phyloP scores from a whole-genome alignment of 2,888 invertebrate species.

The Augochlorella aurata region DNA sequence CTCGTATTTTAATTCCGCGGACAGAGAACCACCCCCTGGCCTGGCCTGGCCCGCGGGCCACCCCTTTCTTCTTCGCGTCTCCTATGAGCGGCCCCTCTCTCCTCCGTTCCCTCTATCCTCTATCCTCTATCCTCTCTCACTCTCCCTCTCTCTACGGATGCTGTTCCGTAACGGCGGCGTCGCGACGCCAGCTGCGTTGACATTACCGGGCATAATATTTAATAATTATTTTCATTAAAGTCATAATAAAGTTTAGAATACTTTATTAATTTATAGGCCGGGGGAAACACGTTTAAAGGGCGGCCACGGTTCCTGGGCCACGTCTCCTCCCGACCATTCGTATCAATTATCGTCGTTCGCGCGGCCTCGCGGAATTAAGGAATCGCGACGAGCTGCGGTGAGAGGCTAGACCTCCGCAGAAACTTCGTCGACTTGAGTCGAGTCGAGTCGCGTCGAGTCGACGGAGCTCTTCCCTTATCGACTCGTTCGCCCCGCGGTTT shows the following conservation, averaged over 20 bases:
- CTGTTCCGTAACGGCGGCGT: conserved; percentile 57
- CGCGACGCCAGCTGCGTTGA: conserved; percentile 71
- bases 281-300: conserved; percentile 76
- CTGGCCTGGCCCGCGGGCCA: conserved; percentile 60
- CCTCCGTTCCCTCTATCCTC: no score
- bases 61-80: conserved; percentile 74
- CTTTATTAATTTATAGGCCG: conserved; percentile 82
- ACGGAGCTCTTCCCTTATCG: conserved; percentile 37
- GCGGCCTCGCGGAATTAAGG: conserved; percentile 68
- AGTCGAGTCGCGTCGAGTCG: no score
- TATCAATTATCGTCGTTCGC: conserved; percentile 78
- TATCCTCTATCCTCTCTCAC: no score
- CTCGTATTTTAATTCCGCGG: conserved; percentile 81
- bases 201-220: conserved; percentile 81
- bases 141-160: conserved; percentile 42
- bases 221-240: conserved; percentile 82
- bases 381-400: conserved; percentile 36
- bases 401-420: background rate
- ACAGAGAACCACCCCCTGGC: conserved; percentile 73
- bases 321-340: conserved; percentile 74
- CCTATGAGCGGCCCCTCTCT: conserved; percentile 58
- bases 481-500: conserved; percentile 18
- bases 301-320: conserved; percentile 47
- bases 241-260: conserved; percentile 82
- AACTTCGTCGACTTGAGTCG: conserved; percentile 45